Evolutionary conservation across 2,113 vertebrate species (phyloP).

Genomic region (Arvicanthis niloticus): DNA sequence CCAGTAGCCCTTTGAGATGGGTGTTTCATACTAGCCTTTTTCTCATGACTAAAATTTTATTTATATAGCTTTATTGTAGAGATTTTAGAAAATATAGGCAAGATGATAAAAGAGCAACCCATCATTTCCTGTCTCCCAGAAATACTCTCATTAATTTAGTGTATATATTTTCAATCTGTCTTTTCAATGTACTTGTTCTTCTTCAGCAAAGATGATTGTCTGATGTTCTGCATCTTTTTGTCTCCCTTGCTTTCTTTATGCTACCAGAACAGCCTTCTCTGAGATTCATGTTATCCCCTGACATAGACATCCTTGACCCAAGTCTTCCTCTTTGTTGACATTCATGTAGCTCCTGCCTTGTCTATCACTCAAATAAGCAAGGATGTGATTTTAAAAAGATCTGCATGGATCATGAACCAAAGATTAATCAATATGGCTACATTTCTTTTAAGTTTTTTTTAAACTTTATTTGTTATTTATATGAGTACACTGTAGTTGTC

Average conservation of each 20-base stretch:
- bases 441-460: neutral
- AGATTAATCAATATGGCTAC: neutral
- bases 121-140: neutral
- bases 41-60: conserved; percentile 9
- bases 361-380: conserved; percentile 1
- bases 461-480: too few relatives aligned
- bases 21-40: conserved; percentile 41
- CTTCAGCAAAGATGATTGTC: neutral
- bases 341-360: neutral
- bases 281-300: neutral
- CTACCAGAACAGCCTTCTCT: neutral
- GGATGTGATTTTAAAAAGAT: neutral
- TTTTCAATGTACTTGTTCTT: neutral
- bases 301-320: neutral
- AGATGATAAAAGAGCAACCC: neutral
- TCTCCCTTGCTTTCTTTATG: neutral
- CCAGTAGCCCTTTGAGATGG: neutral
- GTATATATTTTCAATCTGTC: neutral
- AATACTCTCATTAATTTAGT: neutral
- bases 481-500: too few relatives aligned
- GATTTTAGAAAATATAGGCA: neutral
- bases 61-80: neutral
- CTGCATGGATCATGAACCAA: neutral
- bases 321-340: neutral
- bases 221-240: neutral